Percentiles rank a stretch among this genome's conserved stretches.
These are phyloP conservation scores for Xiphias gladius DNA, from an alignment of 2,113 vertebrate genomes.

Conservation along the genomic window DNA sequence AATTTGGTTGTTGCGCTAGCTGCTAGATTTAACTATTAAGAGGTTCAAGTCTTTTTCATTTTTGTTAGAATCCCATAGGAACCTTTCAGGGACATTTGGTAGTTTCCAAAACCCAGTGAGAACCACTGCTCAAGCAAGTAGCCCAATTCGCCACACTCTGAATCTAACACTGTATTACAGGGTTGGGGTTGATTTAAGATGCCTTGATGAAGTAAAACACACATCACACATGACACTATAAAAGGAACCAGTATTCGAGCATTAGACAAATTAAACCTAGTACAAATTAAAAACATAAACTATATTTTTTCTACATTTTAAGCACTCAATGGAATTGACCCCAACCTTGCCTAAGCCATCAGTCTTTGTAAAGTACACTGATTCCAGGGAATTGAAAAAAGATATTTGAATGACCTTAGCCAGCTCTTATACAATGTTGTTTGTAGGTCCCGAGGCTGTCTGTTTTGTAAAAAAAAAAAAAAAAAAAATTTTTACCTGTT, in stretches of 20 bases:
- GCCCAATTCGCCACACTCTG: conserved; percentile 55
- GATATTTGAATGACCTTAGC: conserved; percentile 78
- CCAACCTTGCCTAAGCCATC: conserved; percentile 82
- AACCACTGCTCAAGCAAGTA: conserved; percentile 52
- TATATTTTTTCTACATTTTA: conserved; percentile 68
- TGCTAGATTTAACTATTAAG: conserved; percentile 49
- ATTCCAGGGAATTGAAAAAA: conserved; percentile 81
- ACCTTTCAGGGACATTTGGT: conserved; percentile 41
- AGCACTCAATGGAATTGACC: conserved; percentile 78
- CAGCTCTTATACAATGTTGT: conserved; percentile 86
- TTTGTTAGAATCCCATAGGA: conserved; percentile 47
- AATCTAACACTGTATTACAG: conserved; percentile 76
- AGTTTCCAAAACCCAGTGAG: conserved; percentile 47
- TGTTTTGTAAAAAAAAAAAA: conserved; percentile 84
- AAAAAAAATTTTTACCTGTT: conserved; percentile 87
- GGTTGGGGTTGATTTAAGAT: conserved; percentile 76
- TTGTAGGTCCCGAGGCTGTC: conserved; percentile 87
- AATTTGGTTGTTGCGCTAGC: conserved; percentile 43
- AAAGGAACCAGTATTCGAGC: conserved; percentile 59
- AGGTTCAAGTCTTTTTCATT: conserved; percentile 27
- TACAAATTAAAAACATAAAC: conserved; percentile 43
- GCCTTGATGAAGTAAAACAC: conserved; percentile 54
- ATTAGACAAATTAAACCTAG: conserved; percentile 44
- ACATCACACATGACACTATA: conserved; percentile 39
- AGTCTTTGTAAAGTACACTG: conserved; percentile 79